Percentiles rank a stretch among this genome's conserved stretches.
phyloP scores from a whole-genome alignment of 2,797 vertebrate species.

The Dermochelys coriacea region DNA sequence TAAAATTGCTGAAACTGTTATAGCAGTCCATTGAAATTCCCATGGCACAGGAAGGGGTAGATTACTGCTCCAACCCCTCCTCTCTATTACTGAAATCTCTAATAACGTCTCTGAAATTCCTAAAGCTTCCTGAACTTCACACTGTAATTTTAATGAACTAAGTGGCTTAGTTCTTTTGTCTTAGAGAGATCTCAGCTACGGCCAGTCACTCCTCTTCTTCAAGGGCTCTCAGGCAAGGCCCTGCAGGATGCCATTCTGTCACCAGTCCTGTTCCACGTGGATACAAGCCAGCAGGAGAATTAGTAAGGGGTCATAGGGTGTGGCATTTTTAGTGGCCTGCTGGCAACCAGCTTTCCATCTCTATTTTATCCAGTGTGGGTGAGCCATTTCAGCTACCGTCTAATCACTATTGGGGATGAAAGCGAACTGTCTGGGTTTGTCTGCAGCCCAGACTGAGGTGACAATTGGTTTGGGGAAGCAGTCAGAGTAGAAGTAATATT shows the following conservation, averaged over 20 bases:
- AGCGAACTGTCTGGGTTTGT: background rate
- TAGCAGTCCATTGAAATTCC: constrained; percentile 1
- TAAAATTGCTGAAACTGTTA: background rate
- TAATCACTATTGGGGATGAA: background rate
- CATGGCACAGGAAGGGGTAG: background rate
- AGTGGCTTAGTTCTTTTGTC: background rate
- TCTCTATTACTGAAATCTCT: background rate
- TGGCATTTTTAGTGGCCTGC: too few relatives aligned
- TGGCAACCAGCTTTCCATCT: background rate
- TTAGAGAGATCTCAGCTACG: background rate
- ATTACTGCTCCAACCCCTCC: background rate
- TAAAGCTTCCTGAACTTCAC: background rate
- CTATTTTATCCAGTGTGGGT: background rate
- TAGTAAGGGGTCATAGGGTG: background rate
- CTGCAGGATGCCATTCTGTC: background rate
- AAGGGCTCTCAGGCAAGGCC: fast-evolving
- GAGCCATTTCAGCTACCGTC: background rate
- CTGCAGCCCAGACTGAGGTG: background rate
- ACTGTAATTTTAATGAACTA: background rate
- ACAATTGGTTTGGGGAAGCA: background rate
- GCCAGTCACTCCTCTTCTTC: background rate
- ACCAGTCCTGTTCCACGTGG: background rate
- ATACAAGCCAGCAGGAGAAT: background rate
- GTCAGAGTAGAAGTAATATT: background rate
- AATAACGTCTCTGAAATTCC: background rate